Percentiles rank a stretch among this genome's conserved stretches.
Evolutionary conservation across 2,888 invertebrate species (phyloP).

Genomic region (Unio delphinus): DNA sequence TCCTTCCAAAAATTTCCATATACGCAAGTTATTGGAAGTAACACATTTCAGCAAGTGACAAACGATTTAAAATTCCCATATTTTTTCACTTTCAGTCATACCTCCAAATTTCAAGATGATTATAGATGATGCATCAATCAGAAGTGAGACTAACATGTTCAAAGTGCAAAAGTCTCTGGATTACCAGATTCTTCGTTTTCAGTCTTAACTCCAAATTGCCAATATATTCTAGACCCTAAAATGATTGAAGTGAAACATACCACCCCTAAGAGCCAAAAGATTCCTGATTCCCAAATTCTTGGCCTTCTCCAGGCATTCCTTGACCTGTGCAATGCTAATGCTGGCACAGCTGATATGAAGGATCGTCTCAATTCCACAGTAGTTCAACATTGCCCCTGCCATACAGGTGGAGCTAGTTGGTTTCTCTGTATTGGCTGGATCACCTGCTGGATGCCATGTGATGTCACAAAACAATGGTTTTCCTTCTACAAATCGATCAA

Average conservation of each 20-base stretch:
- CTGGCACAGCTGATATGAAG: slow-evolving; percentile 76
- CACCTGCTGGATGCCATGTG: slow-evolving; percentile 76
- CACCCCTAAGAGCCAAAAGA: slow-evolving; percentile 83
- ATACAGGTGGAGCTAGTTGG: slow-evolving; percentile 76
- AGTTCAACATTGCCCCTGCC: slow-evolving; percentile 75
- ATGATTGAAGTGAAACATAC: slow-evolving; percentile 71
- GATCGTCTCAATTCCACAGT: slow-evolving; percentile 77
- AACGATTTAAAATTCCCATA: no score
- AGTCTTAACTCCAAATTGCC: no score
- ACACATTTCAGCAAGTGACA: no score
- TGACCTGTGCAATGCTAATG: slow-evolving; percentile 71
- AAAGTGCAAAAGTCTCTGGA: no score
- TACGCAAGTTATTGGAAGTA: no score
- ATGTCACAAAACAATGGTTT: slow-evolving; percentile 77
- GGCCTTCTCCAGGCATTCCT: slow-evolving; percentile 75
- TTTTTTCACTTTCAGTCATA: no score
- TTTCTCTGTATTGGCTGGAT: slow-evolving; percentile 73
- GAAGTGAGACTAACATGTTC: no score
- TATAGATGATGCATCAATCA: no score
- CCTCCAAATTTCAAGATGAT: no score
- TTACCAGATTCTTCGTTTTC: no score
- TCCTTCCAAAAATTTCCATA: no score
- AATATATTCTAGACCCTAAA: no score
- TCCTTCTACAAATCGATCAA: slow-evolving; percentile 74
- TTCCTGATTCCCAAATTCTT: slow-evolving; percentile 79